phyloP scores from a whole-genome alignment of 2,113 vertebrate species.

The Platysteira castanea region DNA sequence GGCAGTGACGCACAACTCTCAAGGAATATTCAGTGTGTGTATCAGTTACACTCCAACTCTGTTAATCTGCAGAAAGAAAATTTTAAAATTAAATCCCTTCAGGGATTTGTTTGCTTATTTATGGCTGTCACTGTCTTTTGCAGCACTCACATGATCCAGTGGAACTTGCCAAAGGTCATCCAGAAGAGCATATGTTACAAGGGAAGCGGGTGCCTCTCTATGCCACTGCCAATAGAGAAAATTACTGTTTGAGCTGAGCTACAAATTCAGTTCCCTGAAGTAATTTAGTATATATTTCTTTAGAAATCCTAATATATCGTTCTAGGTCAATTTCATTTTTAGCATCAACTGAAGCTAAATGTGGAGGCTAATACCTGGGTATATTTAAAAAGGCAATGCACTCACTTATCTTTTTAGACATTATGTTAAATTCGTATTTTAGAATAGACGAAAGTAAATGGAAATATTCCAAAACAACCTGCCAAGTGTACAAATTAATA shows the following conservation, averaged over 20 bases:
- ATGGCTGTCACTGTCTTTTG: neutral
- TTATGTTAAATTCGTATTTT: neutral
- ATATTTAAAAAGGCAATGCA: neutral
- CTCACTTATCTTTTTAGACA: neutral
- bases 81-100: neutral
- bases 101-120: neutral
- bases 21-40: neutral
- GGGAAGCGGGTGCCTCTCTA: neutral
- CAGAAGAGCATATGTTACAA: neutral
- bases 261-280: slow-evolving; percentile 25
- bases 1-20: neutral
- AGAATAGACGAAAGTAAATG: neutral
- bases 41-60: neutral
- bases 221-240: neutral
- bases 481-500: neutral
- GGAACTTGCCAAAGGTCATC: neutral
- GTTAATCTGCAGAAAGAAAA: neutral
- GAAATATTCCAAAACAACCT: neutral
- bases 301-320: neutral
- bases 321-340: neutral
- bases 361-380: neutral
- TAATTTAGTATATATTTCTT: slow-evolving; percentile 36
- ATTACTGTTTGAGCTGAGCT: neutral
- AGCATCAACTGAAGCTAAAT: neutral
- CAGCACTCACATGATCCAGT: neutral